phyloP scores from a whole-genome alignment of 2,888 invertebrate genomes.

The Pandemis corylana region DNA sequence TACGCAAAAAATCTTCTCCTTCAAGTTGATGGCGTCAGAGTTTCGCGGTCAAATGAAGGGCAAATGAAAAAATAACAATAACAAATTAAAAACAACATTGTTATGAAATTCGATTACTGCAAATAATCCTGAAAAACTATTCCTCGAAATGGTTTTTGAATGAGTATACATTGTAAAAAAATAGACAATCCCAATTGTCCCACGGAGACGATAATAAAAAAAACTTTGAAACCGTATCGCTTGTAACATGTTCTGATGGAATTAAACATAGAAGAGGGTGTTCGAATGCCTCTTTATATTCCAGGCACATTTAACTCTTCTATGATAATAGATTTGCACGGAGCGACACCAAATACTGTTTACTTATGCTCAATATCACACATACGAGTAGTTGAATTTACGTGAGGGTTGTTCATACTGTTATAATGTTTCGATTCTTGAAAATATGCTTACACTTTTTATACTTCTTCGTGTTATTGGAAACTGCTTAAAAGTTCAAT shows the following conservation, averaged over 20 bases:
- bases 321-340: slow-evolving; percentile 34
- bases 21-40: no score
- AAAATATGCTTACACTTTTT: neutral
- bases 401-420: slow-evolving; percentile 27
- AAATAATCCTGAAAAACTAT: no score
- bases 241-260: neutral
- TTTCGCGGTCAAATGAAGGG: no score
- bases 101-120: no score
- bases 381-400: slow-evolving; percentile 31
- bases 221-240: neutral
- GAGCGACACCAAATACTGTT: slow-evolving; percentile 34
- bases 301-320: slow-evolving; percentile 32
- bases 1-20: no score
- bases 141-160: no score
- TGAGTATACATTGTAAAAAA: no score
- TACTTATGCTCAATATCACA: slow-evolving; percentile 34
- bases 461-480: neutral
- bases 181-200: no score
- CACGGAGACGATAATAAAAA: no score
- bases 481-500: neutral
- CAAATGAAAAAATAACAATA: no score
- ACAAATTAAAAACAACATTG: no score
- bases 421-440: neutral
- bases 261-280: neutral
- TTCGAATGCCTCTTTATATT: slow-evolving; percentile 31